Conservation (phyloP, 2,888 invertebrate genomes). For the Adelognathus sp. region DNA sequence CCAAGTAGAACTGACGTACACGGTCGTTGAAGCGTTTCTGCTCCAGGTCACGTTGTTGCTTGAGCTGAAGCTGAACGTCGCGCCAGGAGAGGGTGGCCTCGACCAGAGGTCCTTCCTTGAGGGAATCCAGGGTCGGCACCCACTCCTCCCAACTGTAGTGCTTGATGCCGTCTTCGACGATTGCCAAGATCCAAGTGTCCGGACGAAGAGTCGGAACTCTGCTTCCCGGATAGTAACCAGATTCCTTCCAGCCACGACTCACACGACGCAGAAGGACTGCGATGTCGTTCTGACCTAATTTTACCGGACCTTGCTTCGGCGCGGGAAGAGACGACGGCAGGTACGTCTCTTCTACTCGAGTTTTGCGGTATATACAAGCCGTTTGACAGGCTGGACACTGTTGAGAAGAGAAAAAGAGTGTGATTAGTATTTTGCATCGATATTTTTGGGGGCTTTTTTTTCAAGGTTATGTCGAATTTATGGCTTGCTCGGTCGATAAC, state of each 20-base stretch:
- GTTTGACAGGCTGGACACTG: constrained; percentile 77
- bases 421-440: background rate
- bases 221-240: constrained; percentile 72
- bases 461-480: background rate
- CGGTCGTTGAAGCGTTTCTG: constrained; percentile 75
- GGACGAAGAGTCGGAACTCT: constrained; percentile 68
- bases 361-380: constrained; percentile 73
- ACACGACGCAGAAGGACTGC: constrained; percentile 73
- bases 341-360: constrained; percentile 73
- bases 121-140: constrained; percentile 74
- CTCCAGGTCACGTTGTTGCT: constrained; percentile 70
- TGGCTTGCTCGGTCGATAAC: background rate
- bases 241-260: constrained; percentile 71
- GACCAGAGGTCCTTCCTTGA: constrained; percentile 75
- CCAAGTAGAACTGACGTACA: constrained; percentile 74
- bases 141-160: constrained; percentile 77
- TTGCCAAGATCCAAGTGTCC: constrained; percentile 76
- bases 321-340: constrained; percentile 77
- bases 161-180: constrained; percentile 72
- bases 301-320: constrained; percentile 73
- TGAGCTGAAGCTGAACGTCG: constrained; percentile 71
- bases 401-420: too few species aligned
- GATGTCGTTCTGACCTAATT: constrained; percentile 73
- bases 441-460: background rate
- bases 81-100: constrained; percentile 78